Percentiles rank a stretch among this genome's conserved stretches.
Conservation (phyloP, 2,888 invertebrate genomes). For the Hesperia comma region DNA sequence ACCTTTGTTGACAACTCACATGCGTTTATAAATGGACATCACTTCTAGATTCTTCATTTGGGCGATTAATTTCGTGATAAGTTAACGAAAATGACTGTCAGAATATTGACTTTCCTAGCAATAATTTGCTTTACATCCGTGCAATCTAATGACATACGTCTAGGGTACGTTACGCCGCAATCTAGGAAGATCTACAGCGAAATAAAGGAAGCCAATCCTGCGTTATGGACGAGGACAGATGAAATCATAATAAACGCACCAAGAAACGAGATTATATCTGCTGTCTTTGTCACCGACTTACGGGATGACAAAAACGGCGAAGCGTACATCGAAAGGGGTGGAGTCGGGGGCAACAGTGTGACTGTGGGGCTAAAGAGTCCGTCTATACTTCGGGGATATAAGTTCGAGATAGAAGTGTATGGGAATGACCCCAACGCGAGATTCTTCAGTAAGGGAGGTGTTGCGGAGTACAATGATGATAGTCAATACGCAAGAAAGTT, state of each 20-base stretch:
- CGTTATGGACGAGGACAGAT: conserved; percentile 68
- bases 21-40: conserved; percentile 37
- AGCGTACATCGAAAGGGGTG: conserved; percentile 64
- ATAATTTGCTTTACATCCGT: conserved; percentile 23
- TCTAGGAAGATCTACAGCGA: conserved; percentile 64
- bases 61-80: conserved; percentile 4
- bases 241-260: conserved; percentile 60
- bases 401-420: conserved; percentile 69
- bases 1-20: conserved; percentile 11
- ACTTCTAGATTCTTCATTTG: conserved; percentile 38
- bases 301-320: conserved; percentile 68
- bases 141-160: conserved; percentile 54
- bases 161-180: conserved; percentile 50
- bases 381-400: conserved; percentile 67
- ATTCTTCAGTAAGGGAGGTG: conserved; percentile 56
- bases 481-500: conserved; percentile 57
- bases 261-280: conserved; percentile 63
- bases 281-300: conserved; percentile 66
- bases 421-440: conserved; percentile 52
- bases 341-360: conserved; percentile 65
- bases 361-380: conserved; percentile 69
- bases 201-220: conserved; percentile 65
- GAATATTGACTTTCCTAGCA: conserved; percentile 30
- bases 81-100: conserved; percentile 19
- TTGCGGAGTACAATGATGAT: conserved; percentile 48